These are phyloP conservation scores for Hycleus cichorii DNA, from an alignment of 1,140 invertebrate genomes.

Conservation along the genomic window DNA sequence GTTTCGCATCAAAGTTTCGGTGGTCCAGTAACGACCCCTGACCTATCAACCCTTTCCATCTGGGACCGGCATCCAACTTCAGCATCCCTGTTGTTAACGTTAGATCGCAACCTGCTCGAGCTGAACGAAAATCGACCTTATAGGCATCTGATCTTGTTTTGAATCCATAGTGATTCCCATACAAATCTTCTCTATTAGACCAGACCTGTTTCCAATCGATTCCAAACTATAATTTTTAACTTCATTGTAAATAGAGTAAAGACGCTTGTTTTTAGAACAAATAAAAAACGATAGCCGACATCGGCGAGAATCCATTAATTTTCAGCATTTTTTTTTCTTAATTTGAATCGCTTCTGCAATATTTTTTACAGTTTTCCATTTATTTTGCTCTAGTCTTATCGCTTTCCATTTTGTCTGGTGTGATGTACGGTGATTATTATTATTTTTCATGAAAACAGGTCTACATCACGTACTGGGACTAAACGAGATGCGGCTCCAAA, in stretches of 20 bases:
- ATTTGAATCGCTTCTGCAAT: not conserved
- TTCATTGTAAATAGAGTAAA: too few relatives aligned
- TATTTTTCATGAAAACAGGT: too few relatives aligned
- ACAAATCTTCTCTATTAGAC: not conserved
- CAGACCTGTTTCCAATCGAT: not conserved
- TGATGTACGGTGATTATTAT: too few relatives aligned
- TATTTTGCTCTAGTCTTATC: not conserved
- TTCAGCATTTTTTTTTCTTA: too few relatives aligned
- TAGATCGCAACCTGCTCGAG: conserved; percentile 4
- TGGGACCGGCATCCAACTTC: conserved; percentile 3
- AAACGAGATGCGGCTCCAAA: not conserved
- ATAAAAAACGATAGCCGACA: not conserved
- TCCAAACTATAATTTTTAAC: too few relatives aligned
- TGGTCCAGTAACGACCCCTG: conserved; percentile 14
- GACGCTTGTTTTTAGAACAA: too few relatives aligned
- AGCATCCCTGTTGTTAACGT: conserved; percentile 9
- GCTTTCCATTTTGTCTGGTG: too few relatives aligned
- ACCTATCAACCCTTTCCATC: conserved; percentile 16
- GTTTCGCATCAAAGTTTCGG: not conserved
- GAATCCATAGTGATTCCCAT: too few relatives aligned
- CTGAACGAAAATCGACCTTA: conserved; percentile 4
- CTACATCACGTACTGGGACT: too few relatives aligned
- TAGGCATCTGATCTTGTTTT: not conserved
- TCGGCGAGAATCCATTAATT: too few relatives aligned
- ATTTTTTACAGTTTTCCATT: not conserved